Percentiles rank a stretch among this genome's conserved stretches.
phyloP scores from a whole-genome alignment of 2,888 invertebrate genomes.

The Opisthograptis luteolata region DNA sequence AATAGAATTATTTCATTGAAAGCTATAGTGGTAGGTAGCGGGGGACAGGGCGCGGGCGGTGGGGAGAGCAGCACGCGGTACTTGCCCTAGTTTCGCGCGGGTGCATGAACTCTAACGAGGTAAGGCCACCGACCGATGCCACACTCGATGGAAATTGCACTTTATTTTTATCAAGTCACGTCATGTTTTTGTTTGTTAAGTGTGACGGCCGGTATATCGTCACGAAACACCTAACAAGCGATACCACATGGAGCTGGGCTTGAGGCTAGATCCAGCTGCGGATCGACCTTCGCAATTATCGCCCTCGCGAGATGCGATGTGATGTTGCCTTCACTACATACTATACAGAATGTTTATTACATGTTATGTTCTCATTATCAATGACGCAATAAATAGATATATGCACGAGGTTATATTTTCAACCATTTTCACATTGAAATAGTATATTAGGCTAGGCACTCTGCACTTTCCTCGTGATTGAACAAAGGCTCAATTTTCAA shows the following conservation, averaged over 20 bases:
- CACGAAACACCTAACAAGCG: constrained; percentile 75
- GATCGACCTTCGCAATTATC: constrained; percentile 78
- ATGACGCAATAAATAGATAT: not conserved
- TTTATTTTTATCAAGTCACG: constrained; percentile 53
- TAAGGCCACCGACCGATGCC: constrained; percentile 82
- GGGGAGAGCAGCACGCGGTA: constrained; percentile 70
- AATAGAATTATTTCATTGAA: constrained; percentile 79
- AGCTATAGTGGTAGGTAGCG: constrained; percentile 78
- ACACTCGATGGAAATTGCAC: constrained; percentile 58
- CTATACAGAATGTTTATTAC: constrained; percentile 17
- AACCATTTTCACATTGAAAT: not conserved
- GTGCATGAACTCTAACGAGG: constrained; percentile 84
- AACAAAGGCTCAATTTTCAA: constrained; percentile 27
- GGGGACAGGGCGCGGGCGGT: constrained; percentile 51
- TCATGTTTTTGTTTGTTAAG: constrained; percentile 46
- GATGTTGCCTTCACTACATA: constrained; percentile 34
- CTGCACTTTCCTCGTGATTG: constrained; percentile 5
- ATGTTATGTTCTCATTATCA: not conserved
- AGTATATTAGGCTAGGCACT: not conserved
- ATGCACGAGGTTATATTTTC: not conserved
- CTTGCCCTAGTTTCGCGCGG: constrained; percentile 83
- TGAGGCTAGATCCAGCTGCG: constrained; percentile 78
- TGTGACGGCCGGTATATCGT: constrained; percentile 66
- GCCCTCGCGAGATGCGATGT: constrained; percentile 61
- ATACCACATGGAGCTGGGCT: constrained; percentile 73